Evolutionary conservation across 2,797 vertebrate species (phyloP), one percentile per base, ranked within the genome.

Genomic region (Cryptoprocta ferox): DNA sequence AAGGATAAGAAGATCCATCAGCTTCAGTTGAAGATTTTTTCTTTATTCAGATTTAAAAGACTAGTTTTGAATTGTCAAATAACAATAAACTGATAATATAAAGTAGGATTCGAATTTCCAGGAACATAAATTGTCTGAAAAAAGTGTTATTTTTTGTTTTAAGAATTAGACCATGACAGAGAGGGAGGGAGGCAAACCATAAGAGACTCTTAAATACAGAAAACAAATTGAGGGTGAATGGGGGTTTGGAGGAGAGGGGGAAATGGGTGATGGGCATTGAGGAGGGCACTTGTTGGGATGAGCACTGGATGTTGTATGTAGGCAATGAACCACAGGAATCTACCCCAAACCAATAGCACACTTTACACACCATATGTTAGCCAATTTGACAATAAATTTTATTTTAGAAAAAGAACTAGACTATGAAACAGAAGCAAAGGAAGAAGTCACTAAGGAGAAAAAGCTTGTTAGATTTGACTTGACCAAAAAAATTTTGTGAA

Each of bases 401-500:
- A 59, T 59, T 59, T 50, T 16, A 24, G 21, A 59, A 56, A 21
- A 91, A 82, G 39, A 95, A 89, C 90, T 96, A 94, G n/a, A 68
- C 39, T 88, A 53, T 32, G 59, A 97, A 37, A 48, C 15, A 88
- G 92, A 63, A 71, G 26, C 28, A 94, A 92, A 95, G 85, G 42
- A 91, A 84, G 59, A 94, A 30, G 19, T 87, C 37, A 91, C 39
- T 70, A 48, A 70, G 45, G 53, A 61, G 48, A 66, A 79, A 91
- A 88, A 78, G 37, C 75, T 68, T 35, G 81, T 37, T 63, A 92
- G 24, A 89, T 93, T 79, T 89, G 32, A 94, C 32, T 45, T 94
- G 35, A 87, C 90, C 56, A 93, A 93, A 89, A 84, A 96, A 91
- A 89, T 88, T 45, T 91, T 63, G 10, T 92, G n/a, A 83, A 92